Percentiles rank a stretch among this genome's conserved stretches.
Evolutionary conservation across 2,797 vertebrate genomes (phyloP).

Genomic region (Chaetodon trifasciatus): DNA sequence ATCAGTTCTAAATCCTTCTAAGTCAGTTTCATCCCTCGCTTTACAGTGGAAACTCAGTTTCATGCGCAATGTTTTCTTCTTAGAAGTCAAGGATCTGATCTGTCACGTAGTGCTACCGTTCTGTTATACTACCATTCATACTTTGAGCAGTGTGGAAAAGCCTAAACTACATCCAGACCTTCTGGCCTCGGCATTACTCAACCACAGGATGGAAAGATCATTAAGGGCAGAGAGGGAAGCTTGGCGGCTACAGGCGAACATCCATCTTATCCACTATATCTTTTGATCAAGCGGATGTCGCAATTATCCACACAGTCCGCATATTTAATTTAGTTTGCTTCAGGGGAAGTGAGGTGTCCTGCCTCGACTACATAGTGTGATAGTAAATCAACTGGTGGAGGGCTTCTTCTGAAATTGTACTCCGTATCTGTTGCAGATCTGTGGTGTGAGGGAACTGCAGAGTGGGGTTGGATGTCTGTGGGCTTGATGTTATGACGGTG

Average conservation of each 20-base stretch:
- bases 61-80: neutral
- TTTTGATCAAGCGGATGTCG: conserved; percentile 52
- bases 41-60: conserved; percentile 8
- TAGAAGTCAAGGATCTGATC: conserved; percentile 11
- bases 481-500: conserved; percentile 36
- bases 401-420: conserved; percentile 11
- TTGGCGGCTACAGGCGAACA: conserved; percentile 43
- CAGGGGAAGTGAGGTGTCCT: conserved; percentile 3
- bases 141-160: conserved; percentile 8
- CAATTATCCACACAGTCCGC: conserved; percentile 31
- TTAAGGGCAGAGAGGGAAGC: conserved; percentile 18
- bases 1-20: neutral
- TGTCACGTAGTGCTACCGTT: neutral
- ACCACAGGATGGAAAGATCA: conserved; percentile 55
- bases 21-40: neutral
- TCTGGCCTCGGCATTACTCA: conserved; percentile 27
- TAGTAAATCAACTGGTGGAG: conserved; percentile 25
- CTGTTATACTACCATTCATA: neutral
- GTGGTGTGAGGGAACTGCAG: conserved; percentile 25
- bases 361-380: conserved; percentile 24
- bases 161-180: conserved; percentile 46
- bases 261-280: conserved; percentile 59
- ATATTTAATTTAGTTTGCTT: conserved; percentile 61
- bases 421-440: conserved; percentile 20
- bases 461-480: conserved; percentile 45